These are phyloP conservation scores for Globia sparganii DNA, from an alignment of 2,888 invertebrate genomes.

Conservation along the genomic window DNA sequence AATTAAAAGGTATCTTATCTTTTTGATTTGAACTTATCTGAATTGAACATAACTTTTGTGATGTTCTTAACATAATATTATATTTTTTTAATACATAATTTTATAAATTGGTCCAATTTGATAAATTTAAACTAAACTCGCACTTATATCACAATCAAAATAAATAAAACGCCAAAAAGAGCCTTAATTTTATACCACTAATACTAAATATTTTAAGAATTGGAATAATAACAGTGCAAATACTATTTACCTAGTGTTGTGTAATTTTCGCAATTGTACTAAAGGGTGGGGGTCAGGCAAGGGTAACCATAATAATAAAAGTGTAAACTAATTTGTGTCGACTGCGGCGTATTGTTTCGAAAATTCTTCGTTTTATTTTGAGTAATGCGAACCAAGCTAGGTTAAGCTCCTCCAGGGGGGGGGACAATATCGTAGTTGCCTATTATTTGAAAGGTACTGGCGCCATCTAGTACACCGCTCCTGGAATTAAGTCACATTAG, in stretches of 20 bases:
- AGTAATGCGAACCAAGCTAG: slow-evolving; percentile 1
- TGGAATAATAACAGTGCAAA: slow-evolving; percentile 40
- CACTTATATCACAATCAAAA: slow-evolving; percentile 48
- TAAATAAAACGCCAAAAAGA: slow-evolving; percentile 50
- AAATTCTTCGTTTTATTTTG: slow-evolving; percentile 5
- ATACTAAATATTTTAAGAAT: slow-evolving; percentile 22
- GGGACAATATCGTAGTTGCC: too few relatives aligned
- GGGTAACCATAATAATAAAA: background rate
- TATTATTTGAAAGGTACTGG: too few relatives aligned
- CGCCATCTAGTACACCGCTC: too few relatives aligned
- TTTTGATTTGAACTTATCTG: slow-evolving; percentile 20
- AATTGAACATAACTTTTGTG: slow-evolving; percentile 5
- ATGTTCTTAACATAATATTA: slow-evolving; percentile 25
- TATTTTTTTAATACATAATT: slow-evolving; percentile 25
- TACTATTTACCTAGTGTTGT: slow-evolving; percentile 27
- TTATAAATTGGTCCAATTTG: slow-evolving; percentile 60
- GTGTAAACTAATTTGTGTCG: slow-evolving; percentile 19
- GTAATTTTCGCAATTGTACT: slow-evolving; percentile 5
- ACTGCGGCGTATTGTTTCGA: background rate
- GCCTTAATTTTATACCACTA: slow-evolving; percentile 16
- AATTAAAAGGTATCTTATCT: slow-evolving; percentile 20
- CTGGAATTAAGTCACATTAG: too few relatives aligned
- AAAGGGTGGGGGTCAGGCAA: slow-evolving; percentile 15
- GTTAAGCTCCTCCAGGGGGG: background rate
- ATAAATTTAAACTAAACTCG: slow-evolving; percentile 46